phyloP scores from a whole-genome alignment of 2,888 invertebrate genomes.

The Philereme vetulata region DNA sequence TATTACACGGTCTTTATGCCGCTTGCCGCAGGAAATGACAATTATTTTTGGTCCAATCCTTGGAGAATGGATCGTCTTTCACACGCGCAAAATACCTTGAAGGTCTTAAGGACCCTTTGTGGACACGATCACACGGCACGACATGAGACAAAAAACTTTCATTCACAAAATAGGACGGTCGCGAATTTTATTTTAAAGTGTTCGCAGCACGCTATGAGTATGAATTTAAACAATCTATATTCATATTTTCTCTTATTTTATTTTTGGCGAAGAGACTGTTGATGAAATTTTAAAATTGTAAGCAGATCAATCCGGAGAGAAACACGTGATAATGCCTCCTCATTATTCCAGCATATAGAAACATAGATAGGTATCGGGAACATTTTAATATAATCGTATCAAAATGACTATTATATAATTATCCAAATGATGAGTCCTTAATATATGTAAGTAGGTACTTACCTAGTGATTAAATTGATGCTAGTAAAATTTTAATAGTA shows the following conservation, averaged over 20 bases:
- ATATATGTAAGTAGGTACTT: background rate
- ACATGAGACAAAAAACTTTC: conserved; percentile 68
- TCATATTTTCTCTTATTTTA: too few species aligned
- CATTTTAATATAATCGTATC: background rate
- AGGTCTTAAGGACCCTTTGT: conserved; percentile 73
- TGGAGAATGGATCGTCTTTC: conserved; percentile 77
- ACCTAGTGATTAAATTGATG: conserved; percentile 5
- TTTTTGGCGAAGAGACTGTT: too few species aligned
- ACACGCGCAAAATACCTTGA: conserved; percentile 80
- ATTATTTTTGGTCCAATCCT: conserved; percentile 79
- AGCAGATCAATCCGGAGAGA: too few species aligned
- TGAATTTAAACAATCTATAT: too few species aligned
- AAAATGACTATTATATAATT: background rate
- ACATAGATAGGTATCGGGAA: too few species aligned
- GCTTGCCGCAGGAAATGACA: conserved; percentile 82
- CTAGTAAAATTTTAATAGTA: conserved; percentile 12
- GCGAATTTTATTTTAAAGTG: conserved; percentile 53
- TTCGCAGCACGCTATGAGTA: conserved; percentile 22
- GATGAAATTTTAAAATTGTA: too few species aligned
- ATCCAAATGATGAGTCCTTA: conserved; percentile 8
- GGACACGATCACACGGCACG: conserved; percentile 50
- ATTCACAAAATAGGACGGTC: conserved; percentile 82
- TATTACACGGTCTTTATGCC: conserved; percentile 50
- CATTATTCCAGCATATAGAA: too few species aligned
- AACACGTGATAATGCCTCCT: too few species aligned